A percentile compares a stretch with the other conserved stretches of the same genome.
Evolutionary conservation across 2,113 vertebrate species (phyloP).

Genomic region (Egretta garzetta): DNA sequence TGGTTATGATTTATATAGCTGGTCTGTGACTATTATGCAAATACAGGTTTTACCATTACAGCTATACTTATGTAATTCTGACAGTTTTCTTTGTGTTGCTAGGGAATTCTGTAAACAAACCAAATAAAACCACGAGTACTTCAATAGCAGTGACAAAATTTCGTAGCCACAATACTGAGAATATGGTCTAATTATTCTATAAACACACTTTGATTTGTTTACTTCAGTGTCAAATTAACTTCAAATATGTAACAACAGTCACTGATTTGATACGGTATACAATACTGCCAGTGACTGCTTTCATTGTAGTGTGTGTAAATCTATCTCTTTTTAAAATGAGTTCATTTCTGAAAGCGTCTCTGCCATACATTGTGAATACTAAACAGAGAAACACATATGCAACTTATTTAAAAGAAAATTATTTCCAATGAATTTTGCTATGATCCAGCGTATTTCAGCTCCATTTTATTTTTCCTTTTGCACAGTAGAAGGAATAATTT

Average conservation of each 20-base stretch:
- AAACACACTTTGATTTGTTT: conserved; percentile 85
- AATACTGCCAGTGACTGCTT: conserved; percentile 39
- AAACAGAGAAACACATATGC: conserved; percentile 65
- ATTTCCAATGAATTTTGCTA: conserved; percentile 57
- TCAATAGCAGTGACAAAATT: conserved; percentile 76
- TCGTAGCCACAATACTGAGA: conserved; percentile 70
- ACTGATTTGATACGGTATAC: conserved; percentile 70
- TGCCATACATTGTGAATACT: conserved; percentile 9
- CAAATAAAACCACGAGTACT: conserved; percentile 67
- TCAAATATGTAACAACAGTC: conserved; percentile 74
- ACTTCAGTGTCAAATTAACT: conserved; percentile 82
- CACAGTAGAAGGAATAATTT: conserved; percentile 40
- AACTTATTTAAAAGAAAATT: conserved; percentile 73
- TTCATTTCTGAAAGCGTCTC: conserved; percentile 51
- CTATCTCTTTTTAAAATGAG: conserved; percentile 54
- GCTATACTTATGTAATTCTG: conserved; percentile 42
- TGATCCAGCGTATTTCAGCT: conserved; percentile 17
- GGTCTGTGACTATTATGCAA: neutral
- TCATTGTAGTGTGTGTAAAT: conserved; percentile 53
- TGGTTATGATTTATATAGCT: conserved; percentile 5
- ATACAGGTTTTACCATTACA: conserved; percentile 40
- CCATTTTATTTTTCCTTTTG: conserved; percentile 25
- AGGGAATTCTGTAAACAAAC: conserved; percentile 75
- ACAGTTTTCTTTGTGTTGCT: conserved; percentile 75
- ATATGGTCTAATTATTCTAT: conserved; percentile 81